phyloP scores from a whole-genome alignment of 2,113 vertebrate genomes.

The Isurus oxyrinchus region DNA sequence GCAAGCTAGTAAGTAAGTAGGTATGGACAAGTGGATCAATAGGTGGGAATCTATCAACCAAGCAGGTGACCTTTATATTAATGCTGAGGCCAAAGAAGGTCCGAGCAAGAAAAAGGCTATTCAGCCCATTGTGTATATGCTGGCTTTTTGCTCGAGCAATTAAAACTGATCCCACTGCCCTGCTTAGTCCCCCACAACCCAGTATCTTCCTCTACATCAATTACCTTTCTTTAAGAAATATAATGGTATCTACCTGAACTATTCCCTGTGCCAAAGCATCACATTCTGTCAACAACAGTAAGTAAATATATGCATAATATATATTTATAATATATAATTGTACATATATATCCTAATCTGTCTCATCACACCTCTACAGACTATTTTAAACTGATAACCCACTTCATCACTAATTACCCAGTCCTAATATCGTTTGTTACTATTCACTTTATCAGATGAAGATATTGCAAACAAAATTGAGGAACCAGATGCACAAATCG shows the following conservation, averaged over 20 bases:
- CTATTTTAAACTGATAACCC: not conserved
- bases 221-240: not conserved
- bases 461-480: not conserved
- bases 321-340: not conserved
- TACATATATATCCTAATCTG: not conserved
- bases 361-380: not conserved
- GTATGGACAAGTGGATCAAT: not conserved
- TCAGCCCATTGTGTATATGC: not conserved
- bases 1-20: not conserved
- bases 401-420: not conserved
- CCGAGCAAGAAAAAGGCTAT: not conserved
- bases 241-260: not conserved
- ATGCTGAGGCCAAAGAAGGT: not conserved
- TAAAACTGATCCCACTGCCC: not conserved
- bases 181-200: not conserved
- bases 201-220: not conserved
- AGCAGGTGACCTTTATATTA: too few relatives aligned
- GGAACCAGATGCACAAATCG: not conserved
- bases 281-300: not conserved
- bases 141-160: not conserved
- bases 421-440: not conserved
- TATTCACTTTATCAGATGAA: not conserved
- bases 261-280: too few relatives aligned
- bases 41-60: not conserved
- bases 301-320: not conserved